phyloP scores from a whole-genome alignment of 1,140 invertebrate species.

The Apolygus lucorum region DNA sequence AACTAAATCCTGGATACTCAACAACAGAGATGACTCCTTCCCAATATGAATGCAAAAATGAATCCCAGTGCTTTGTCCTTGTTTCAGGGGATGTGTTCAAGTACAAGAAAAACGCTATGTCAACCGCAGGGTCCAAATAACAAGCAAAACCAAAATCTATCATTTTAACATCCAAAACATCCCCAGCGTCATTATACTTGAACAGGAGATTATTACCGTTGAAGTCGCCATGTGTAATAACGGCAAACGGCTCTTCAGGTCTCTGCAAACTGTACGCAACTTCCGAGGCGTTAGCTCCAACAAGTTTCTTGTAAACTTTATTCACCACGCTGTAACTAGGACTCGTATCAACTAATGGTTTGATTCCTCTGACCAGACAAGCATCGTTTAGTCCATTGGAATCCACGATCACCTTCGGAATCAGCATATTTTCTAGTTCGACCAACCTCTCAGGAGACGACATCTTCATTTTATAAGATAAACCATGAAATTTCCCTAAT shows the following conservation, averaged over 20 bases:
- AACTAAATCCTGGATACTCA: background rate
- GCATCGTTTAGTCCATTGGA: background rate
- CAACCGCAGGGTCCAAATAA: background rate
- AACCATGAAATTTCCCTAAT: conserved; percentile 1
- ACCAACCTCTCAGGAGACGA: background rate
- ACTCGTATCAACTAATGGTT: too few species aligned
- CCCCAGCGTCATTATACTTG: background rate
- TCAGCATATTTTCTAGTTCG: conserved; percentile 9
- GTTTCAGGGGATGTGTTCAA: background rate
- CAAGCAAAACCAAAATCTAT: background rate
- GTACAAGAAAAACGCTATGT: conserved; percentile 1
- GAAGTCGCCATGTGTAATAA: conserved; percentile 39
- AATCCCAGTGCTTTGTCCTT: conserved; percentile 29
- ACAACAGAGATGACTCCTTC: conserved; percentile 1
- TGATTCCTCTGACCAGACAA: background rate
- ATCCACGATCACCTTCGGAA: background rate
- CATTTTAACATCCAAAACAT: conserved; percentile 11
- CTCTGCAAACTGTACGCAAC: too few species aligned
- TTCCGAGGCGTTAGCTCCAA: too few species aligned
- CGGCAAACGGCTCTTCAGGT: conserved; percentile 10
- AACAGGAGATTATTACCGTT: conserved; percentile 38
- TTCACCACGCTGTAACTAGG: too few species aligned
- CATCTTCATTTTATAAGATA: background rate
- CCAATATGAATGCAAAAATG: background rate
- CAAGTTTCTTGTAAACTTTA: too few species aligned